Percentiles rank a stretch among this genome's conserved stretches.
phyloP scores from a whole-genome alignment of 2,113 vertebrate genomes.

The Callipepla californica region DNA sequence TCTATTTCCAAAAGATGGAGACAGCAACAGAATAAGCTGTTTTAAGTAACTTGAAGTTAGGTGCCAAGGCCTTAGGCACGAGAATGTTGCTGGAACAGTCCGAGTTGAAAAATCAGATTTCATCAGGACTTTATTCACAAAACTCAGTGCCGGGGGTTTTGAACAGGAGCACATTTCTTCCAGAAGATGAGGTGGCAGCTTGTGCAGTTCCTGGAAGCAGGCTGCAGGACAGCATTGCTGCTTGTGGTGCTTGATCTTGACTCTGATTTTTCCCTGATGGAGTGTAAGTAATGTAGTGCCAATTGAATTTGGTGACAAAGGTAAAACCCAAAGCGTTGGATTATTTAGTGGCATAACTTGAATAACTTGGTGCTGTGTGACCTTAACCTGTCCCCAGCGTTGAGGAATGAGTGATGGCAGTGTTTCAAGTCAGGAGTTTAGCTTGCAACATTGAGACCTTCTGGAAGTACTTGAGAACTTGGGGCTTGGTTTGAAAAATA shows the following conservation, averaged over 20 bases:
- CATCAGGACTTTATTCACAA: not conserved
- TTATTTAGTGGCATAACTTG: not conserved
- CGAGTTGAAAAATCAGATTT: not conserved
- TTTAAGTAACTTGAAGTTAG: not conserved
- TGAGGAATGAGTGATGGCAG: not conserved
- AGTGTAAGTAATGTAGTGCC: not conserved
- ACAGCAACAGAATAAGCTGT: not conserved
- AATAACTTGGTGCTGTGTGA: not conserved
- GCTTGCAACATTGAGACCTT: not conserved
- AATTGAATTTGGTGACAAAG: not conserved
- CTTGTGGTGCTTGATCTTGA: not conserved
- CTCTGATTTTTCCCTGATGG: not conserved
- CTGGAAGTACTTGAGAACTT: fast-evolving
- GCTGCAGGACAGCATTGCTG: not conserved
- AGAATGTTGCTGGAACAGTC: not conserved
- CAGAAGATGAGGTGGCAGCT: not conserved
- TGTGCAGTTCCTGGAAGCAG: not conserved
- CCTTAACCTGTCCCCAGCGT: too few relatives aligned
- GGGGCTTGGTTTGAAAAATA: not conserved
- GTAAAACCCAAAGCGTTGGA: not conserved
- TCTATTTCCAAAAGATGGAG: not conserved
- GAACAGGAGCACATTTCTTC: fast-evolving
- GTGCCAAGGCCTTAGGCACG: not conserved
- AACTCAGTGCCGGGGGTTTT: not conserved
- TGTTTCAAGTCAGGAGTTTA: not conserved